Conservation (phyloP, 2,888 invertebrate species). For the Plebejus anna region DNA sequence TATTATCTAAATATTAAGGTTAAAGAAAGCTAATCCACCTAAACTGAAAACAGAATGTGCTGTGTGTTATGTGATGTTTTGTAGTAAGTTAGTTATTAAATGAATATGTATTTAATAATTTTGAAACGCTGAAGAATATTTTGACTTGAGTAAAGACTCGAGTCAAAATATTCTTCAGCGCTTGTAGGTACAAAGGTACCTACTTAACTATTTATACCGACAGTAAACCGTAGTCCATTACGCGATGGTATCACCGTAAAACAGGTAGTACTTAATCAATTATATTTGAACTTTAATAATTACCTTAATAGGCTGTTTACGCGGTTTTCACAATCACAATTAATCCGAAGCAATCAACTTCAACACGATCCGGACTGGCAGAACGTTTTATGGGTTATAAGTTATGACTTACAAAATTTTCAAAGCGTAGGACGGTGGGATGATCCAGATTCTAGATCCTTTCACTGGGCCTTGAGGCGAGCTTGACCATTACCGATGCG, state of each 20-base stretch:
- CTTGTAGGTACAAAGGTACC: too few species aligned
- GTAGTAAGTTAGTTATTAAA: not conserved
- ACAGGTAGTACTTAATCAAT: conserved; percentile 23
- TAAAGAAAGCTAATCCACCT: not conserved
- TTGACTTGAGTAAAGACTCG: not conserved
- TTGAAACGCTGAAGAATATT: not conserved
- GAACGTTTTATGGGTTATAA: conserved; percentile 21
- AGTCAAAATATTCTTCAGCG: too few species aligned
- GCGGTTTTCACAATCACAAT: conserved; percentile 22
- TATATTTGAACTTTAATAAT: conserved; percentile 27
- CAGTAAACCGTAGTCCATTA: not conserved
- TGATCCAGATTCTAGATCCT: conserved; percentile 76
- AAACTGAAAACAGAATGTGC: not conserved
- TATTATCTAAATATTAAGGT: not conserved
- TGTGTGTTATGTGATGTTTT: not conserved
- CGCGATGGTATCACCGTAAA: conserved; percentile 11
- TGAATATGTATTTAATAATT: not conserved
- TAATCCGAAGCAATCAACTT: conserved; percentile 5
- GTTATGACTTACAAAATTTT: conserved; percentile 32
- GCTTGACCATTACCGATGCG: conserved; percentile 69
- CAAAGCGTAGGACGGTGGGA: conserved; percentile 51
- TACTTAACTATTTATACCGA: not conserved
- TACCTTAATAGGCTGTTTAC: conserved; percentile 3
- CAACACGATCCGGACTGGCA: not conserved
- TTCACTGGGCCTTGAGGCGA: conserved; percentile 73